Percentiles rank a stretch among this genome's conserved stretches.
These are phyloP conservation scores for Hirtodrosophila duncani DNA, from an alignment of 2,888 invertebrate species.

Conservation along the genomic window DNA sequence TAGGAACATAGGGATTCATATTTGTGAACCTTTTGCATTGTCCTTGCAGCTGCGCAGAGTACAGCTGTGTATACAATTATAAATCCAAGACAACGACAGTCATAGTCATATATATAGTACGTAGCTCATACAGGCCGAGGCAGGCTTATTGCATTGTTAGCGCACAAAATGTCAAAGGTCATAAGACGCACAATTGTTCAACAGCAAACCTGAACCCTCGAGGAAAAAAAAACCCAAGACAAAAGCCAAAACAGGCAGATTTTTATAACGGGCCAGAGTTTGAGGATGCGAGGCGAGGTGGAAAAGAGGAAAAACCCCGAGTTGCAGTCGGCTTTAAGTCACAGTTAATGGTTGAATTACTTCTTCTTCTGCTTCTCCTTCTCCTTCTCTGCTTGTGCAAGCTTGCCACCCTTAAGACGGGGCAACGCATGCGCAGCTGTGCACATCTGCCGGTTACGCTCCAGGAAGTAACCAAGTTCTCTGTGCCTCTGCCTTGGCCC, in stretches of 20 bases:
- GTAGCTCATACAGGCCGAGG: constrained; percentile 16
- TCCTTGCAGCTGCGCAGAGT: constrained; percentile 54
- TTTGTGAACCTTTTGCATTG: no score
- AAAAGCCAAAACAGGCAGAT: constrained; percentile 29
- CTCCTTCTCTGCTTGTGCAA: constrained; percentile 7
- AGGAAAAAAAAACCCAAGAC: constrained; percentile 36
- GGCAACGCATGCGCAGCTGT: constrained; percentile 56
- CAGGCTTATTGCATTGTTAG: constrained; percentile 44
- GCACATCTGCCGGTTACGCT: constrained; percentile 53
- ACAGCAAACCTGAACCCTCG: constrained; percentile 32
- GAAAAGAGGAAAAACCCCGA: constrained; percentile 28
- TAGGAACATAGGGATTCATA: no score
- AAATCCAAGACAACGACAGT: constrained; percentile 27
- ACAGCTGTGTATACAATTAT: constrained; percentile 44
- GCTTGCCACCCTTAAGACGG: constrained; percentile 51
- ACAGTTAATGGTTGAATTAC: constrained; percentile 32
- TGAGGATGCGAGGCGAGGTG: constrained; percentile 6
- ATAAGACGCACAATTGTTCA: constrained; percentile 52
- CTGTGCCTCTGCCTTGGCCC: no score
- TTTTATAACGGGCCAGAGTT: constrained; percentile 23
- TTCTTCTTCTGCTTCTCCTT: constrained; percentile 11
- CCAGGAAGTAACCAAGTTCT: constrained; percentile 48
- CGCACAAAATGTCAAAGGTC: constrained; percentile 63
- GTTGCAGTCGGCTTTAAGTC: constrained; percentile 30
- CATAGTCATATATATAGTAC: constrained; percentile 7